These are phyloP conservation scores for Urosaurus nigricauda DNA, from an alignment of 2,797 vertebrate genomes.

Conservation along the genomic window DNA sequence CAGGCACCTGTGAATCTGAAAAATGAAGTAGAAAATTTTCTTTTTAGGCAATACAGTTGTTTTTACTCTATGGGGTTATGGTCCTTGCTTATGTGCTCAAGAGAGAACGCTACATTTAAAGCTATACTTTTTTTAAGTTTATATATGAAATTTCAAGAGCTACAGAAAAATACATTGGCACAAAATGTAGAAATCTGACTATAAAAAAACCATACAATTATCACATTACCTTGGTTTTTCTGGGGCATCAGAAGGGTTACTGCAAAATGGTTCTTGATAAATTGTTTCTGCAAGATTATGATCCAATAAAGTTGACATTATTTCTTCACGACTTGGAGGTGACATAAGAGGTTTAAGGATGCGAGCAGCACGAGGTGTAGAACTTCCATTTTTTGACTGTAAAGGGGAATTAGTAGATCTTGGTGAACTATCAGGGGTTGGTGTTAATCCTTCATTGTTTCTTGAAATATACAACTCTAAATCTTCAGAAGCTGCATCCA, in stretches of 20 bases:
- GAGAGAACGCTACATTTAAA: not conserved
- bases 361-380: constrained; percentile 86
- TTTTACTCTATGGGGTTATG: not conserved
- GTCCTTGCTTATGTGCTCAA: not conserved
- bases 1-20: not conserved
- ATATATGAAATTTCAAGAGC: not conserved
- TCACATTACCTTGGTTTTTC: constrained; percentile 90
- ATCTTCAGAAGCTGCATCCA: constrained; percentile 87
- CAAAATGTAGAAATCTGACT: not conserved
- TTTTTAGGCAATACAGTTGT: not conserved
- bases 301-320: constrained; percentile 90
- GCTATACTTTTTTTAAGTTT: not conserved
- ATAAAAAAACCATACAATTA: not conserved
- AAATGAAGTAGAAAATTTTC: not conserved
- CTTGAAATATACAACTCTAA: constrained; percentile 83
- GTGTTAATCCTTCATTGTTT: constrained; percentile 86
- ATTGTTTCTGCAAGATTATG: constrained; percentile 93
- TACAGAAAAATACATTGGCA: not conserved
- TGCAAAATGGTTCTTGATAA: constrained; percentile 97
- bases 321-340: constrained; percentile 95
- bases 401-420: constrained; percentile 92
- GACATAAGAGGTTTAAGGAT: constrained; percentile 98
- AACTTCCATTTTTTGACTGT: constrained; percentile 88
- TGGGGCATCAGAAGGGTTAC: constrained; percentile 94
- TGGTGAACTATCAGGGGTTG: constrained; percentile 95